These are phyloP conservation scores for Drosophila nikananu DNA, from an alignment of 1,140 invertebrate genomes.

Conservation along the genomic window DNA sequence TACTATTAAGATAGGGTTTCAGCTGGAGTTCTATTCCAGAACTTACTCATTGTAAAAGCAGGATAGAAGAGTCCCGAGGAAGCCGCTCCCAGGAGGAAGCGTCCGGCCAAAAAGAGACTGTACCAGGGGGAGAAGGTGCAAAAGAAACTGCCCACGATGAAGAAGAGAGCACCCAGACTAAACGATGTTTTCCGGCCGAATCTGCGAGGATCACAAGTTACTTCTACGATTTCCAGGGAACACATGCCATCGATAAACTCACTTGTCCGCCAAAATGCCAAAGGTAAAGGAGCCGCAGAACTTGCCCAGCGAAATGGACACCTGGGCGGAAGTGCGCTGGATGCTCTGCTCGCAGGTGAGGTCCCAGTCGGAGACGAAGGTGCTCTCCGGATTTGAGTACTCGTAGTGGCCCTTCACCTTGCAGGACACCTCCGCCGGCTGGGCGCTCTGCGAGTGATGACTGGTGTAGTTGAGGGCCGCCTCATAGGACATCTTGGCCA, in stretches of 20 bases:
- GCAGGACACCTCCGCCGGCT: slow-evolving; percentile 77
- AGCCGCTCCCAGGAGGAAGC: slow-evolving; percentile 87
- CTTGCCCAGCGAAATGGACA: slow-evolving; percentile 87
- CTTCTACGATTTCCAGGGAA: background rate
- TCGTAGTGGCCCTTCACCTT: slow-evolving; percentile 67
- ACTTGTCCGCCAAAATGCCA: slow-evolving; percentile 86
- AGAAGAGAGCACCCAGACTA: slow-evolving; percentile 85
- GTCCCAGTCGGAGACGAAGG: slow-evolving; percentile 86
- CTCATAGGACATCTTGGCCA: slow-evolving; percentile 84
- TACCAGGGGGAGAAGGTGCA: slow-evolving; percentile 87
- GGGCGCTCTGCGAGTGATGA: slow-evolving; percentile 40
- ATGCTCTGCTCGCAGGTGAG: slow-evolving; percentile 86
- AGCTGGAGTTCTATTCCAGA: background rate
- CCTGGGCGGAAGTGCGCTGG: slow-evolving; percentile 86
- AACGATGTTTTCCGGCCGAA: slow-evolving; percentile 87
- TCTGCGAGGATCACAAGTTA: slow-evolving; percentile 34
- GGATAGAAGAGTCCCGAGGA: slow-evolving; percentile 87
- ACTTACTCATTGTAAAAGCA: slow-evolving; percentile 87
- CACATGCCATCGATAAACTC: background rate
- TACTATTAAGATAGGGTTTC: slow-evolving; percentile 4
- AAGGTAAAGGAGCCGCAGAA: slow-evolving; percentile 87
- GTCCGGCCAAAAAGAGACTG: slow-evolving; percentile 86
- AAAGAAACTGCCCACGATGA: slow-evolving; percentile 86
- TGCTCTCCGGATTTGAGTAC: slow-evolving; percentile 81
- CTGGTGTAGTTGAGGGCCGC: slow-evolving; percentile 80